A percentile compares a stretch with the other conserved stretches of the same genome.
Evolutionary conservation across 2,888 invertebrate genomes (phyloP).

Genomic region (Steinernema hermaphroditum): DNA sequence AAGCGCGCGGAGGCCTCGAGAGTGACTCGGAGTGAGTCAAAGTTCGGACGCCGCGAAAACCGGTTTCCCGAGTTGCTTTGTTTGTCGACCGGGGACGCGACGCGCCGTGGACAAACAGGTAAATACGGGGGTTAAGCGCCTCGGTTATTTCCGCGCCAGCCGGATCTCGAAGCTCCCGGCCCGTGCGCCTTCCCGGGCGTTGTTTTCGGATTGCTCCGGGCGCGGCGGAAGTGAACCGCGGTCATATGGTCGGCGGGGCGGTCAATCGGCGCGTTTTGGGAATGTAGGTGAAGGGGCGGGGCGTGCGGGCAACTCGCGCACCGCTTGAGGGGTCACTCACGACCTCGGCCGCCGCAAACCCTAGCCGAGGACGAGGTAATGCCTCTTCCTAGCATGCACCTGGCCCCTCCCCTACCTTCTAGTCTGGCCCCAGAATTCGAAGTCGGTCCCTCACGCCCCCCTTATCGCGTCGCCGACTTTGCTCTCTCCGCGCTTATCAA

Average conservation of each 20-base stretch:
- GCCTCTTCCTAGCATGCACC: too few relatives aligned
- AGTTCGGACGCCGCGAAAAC: conserved; percentile 27
- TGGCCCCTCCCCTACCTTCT: conserved; percentile 12
- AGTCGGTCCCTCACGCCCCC: conserved; percentile 18
- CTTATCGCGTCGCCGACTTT: conserved; percentile 19
- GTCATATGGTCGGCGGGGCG: conserved; percentile 25
- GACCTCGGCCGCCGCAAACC: conserved; percentile 21
- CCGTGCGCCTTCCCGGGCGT: neutral
- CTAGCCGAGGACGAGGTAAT: conserved; percentile 17
- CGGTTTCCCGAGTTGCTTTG: conserved; percentile 25
- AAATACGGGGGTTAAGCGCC: conserved; percentile 24
- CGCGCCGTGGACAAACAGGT: conserved; percentile 18
- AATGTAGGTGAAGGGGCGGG: conserved; percentile 28
- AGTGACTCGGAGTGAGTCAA: conserved; percentile 26
- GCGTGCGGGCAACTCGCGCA: conserved; percentile 29
- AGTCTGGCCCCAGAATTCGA: conserved; percentile 16
- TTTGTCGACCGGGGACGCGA: neutral
- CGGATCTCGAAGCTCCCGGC: neutral
- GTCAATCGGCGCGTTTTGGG: conserved; percentile 31
- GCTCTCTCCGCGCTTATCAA: conserved; percentile 8
- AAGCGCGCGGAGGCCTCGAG: conserved; percentile 27
- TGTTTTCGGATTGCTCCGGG: conserved; percentile 1
- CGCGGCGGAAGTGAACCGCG: conserved; percentile 22
- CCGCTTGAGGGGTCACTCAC: conserved; percentile 30
- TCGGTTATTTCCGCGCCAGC: conserved; percentile 6